These are phyloP conservation scores for Melipona bicolor DNA, from an alignment of 2,888 invertebrate species.

Conservation along the genomic window DNA sequence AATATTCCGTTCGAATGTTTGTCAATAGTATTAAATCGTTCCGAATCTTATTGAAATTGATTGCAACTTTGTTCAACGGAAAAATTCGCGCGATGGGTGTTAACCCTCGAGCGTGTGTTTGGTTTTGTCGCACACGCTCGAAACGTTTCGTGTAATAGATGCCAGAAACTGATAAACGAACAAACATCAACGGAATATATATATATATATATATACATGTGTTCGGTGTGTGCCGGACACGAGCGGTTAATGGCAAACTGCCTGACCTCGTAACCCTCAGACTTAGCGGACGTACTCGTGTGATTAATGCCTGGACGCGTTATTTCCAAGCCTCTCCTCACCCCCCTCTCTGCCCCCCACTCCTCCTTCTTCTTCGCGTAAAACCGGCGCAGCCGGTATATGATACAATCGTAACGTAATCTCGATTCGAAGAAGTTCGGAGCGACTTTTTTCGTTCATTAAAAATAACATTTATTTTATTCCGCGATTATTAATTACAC, in stretches of 20 bases:
- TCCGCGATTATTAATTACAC: neutral
- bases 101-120: neutral
- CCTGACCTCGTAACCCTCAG: conserved; percentile 59
- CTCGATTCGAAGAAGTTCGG: conserved; percentile 5
- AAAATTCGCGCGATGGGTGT: neutral
- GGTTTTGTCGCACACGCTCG: conserved; percentile 21
- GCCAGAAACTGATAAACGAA: conserved; percentile 41
- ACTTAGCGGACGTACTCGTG: conserved; percentile 45
- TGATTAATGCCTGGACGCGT: conserved; percentile 49
- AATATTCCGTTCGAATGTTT: neutral
- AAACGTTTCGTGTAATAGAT: conserved; percentile 26
- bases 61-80: neutral
- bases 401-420: conserved; percentile 28
- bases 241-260: conserved; percentile 59
- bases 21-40: too few relatives aligned
- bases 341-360: too few relatives aligned
- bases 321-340: conserved; percentile 9
- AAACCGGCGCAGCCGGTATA: conserved; percentile 10
- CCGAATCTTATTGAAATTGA: neutral
- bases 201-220: conserved; percentile 6
- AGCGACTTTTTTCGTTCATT: neutral
- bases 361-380: neutral
- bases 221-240: conserved; percentile 33
- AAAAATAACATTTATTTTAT: neutral
- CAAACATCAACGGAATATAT: conserved; percentile 47